Evolutionary conservation across 2,113 vertebrate species (phyloP).

Genomic region (Microcebus lehilahytsara): DNA sequence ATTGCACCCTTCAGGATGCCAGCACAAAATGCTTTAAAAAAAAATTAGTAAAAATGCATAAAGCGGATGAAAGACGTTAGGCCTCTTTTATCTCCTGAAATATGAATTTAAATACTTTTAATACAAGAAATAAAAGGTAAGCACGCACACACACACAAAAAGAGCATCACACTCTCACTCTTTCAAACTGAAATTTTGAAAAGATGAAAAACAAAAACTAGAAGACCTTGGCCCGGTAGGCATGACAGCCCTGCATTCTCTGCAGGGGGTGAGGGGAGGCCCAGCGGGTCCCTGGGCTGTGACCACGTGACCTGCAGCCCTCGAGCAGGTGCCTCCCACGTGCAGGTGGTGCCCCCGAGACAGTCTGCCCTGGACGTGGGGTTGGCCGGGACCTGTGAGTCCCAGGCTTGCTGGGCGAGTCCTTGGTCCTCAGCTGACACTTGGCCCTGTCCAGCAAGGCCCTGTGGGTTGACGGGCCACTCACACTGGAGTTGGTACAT

Average conservation of each 20-base stretch:
- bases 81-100: slow-evolving; percentile 62
- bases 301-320: fast-evolving
- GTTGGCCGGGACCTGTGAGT: not conserved
- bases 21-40: slow-evolving; percentile 54
- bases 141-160: not conserved
- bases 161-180: not conserved
- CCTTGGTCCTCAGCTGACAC: fast-evolving
- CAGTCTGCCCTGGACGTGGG: fast-evolving
- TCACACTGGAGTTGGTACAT: fast-evolving
- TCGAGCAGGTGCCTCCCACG: fast-evolving
- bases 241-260: fast-evolving
- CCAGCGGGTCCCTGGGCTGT: fast-evolving
- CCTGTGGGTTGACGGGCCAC: fast-evolving
- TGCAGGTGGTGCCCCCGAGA: no score
- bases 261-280: fast-evolving
- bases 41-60: slow-evolving; percentile 53
- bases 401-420: no score
- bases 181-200: not conserved
- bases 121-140: not conserved
- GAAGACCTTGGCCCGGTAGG: not conserved
- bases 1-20: slow-evolving; percentile 60
- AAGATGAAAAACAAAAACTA: not conserved
- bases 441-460: not conserved
- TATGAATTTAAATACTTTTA: slow-evolving; percentile 56
- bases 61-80: slow-evolving; percentile 49